Evolutionary conservation across 1,140 invertebrate species (phyloP), one percentile per base, ranked within the genome.

Genomic region (Tachypleus tridentatus): DNA sequence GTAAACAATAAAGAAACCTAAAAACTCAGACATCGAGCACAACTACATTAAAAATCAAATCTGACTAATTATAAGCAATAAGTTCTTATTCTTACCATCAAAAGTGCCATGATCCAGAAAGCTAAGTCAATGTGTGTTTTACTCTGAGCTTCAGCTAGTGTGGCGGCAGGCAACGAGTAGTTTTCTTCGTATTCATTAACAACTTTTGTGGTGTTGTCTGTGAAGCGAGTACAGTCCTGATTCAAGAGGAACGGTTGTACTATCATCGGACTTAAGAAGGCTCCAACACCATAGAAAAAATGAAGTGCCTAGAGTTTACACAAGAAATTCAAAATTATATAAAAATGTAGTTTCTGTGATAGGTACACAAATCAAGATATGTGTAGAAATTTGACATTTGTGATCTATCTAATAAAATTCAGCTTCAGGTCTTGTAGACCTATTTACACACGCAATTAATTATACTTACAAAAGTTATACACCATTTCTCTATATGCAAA

Each of bases 281-380:
- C 80, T 8, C 80, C 80, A 3, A 81, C 70, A 1, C 80, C 80
- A 63, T 81, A 82, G 69, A 76, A 80, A 70, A 80, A 81, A 69
- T 81, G 79, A 71, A 81, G 75, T 3, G 79, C 77, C 79, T 80
- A 67, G 48, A 72, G 47, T 10, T 50, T 52, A 11, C 11, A 11
- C 11, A 57, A 11, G 11, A 57, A 29, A 29, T 29, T 29, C 29
- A 29, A 29, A 29, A 29, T 29, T 29, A 29, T 29, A 29, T 29
- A 29, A 29, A 29, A 29, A 29, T 1, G 29, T 2, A 29, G 29
- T 29, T 29, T 29, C 29, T 29, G 29, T 29, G 29, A 29, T 1
- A 29, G 29, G 29, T 29, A 29, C 29, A 29, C 29, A 29, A 29
- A 2, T 29, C 29, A 29, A 29, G 29, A 29, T 29, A 1, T 29